Base-by-base conservation (phyloP, 2,113 vertebrate species). In the Notarius lentiginosus region DNA sequence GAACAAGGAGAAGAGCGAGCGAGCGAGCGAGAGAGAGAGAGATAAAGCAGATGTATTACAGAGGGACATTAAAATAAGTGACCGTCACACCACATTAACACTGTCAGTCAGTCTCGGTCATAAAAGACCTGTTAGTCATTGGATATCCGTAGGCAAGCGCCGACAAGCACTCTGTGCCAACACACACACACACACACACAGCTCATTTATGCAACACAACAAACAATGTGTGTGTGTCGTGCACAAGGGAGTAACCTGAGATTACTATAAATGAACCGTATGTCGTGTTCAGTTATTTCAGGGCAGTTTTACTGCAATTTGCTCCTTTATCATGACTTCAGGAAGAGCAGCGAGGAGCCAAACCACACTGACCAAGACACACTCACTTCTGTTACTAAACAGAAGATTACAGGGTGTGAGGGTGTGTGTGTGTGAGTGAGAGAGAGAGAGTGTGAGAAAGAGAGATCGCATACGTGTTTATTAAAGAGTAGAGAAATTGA, bases 191-290 rank as follows among this genome's bases (percentile, higher is more conserved):
- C 14, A 30, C 66, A 70, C 27, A 70, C 66, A 70, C 27, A 1
- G 6, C n/a, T 15, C 66, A 15, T 68, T 72, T 41, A 72, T 72
- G 68, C 17, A 72, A 18, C 15, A 41, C 68, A 9, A 34, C 30
- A 30, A 27, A 41, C 30, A 15, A 63, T n/a, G n/a, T 53, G 30
- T 82, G 87, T 88, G 70, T 86, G 87, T 91, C 34, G 66, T 90
- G 79, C 49, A 56, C 56, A 55, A 82, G 65, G 66, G 83, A 20
- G 5, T 18, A 22, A 18, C 20, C 6, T 5, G 6, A 20, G 5
- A 20, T 60, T 60, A 17, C 34, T 41, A 41, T 34, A 34, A 34
- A 34, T 34, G 34, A 34, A 34, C 34, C 2, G 34, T 2, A 34
- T 34, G 34, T 34, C 34, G 34, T 34, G 34, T 34, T 34, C 34